These are phyloP conservation scores for Oeneis ivallda DNA, from an alignment of 2,888 invertebrate genomes.

Conservation along the genomic window DNA sequence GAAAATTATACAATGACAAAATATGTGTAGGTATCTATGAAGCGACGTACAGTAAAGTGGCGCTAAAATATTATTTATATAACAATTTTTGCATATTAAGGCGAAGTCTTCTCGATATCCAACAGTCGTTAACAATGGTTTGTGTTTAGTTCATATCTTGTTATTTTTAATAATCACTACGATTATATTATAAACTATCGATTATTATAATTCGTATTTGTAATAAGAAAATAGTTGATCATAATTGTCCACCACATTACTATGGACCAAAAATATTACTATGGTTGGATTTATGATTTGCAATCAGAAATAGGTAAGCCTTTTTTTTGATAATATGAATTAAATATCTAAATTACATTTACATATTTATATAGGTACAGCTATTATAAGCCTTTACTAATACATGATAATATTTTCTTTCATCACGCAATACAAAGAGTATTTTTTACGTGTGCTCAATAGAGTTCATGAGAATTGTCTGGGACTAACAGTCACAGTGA, in stretches of 20 bases:
- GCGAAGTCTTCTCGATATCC: conserved; percentile 40
- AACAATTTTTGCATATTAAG: conserved; percentile 47
- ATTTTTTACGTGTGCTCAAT: neutral
- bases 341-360: conserved; percentile 1
- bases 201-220: neutral
- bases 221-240: neutral
- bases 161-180: neutral
- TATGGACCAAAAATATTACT: neutral
- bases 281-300: neutral
- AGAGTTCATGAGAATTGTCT: too few species aligned
- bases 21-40: neutral
- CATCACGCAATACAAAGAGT: neutral
- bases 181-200: neutral
- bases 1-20: neutral
- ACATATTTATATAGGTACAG: conserved; percentile 7
- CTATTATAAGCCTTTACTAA: conserved; percentile 1
- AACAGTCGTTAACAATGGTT: neutral
- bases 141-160: neutral
- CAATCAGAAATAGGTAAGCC: neutral
- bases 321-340: neutral
- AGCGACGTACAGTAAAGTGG: neutral
- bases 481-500: neutral
- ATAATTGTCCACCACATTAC: neutral
- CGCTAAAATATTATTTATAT: conserved; percentile 46
- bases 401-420: conserved; percentile 10